Percentiles rank a stretch among this genome's conserved stretches.
These are phyloP conservation scores for Acronicta aceris DNA, from an alignment of 2,888 invertebrate genomes.

Conservation along the genomic window DNA sequence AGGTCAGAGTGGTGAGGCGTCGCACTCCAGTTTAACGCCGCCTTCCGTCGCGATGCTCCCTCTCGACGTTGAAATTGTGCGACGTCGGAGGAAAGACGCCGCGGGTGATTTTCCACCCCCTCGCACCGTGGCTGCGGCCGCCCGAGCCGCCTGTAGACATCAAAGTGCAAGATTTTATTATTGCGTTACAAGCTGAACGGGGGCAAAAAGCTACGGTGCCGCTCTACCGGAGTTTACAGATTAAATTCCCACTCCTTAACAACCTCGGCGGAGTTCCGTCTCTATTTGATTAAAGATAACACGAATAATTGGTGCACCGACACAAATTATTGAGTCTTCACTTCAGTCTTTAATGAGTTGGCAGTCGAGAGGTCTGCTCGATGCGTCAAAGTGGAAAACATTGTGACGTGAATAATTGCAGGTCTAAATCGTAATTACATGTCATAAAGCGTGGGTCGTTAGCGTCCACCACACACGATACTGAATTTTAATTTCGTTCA, in stretches of 20 bases:
- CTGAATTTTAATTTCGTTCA: conserved; percentile 20
- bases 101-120: conserved; percentile 79
- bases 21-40: conserved; percentile 72
- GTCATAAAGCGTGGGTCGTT: conserved; percentile 72
- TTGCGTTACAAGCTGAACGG: conserved; percentile 72
- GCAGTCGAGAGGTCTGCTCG: conserved; percentile 45
- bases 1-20: conserved; percentile 77
- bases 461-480: conserved; percentile 57
- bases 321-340: conserved; percentile 58
- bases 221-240: conserved; percentile 63
- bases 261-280: conserved; percentile 54
- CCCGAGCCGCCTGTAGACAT: conserved; percentile 68
- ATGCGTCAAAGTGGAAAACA: conserved; percentile 66
- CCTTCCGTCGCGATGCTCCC: conserved; percentile 68
- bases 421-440: conserved; percentile 71
- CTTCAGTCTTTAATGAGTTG: conserved; percentile 54
- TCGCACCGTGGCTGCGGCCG: conserved; percentile 53
- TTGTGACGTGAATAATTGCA: conserved; percentile 69
- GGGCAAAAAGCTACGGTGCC: conserved; percentile 60
- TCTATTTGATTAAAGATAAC: conserved; percentile 67
- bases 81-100: conserved; percentile 68
- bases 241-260: conserved; percentile 73
- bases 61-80: conserved; percentile 66
- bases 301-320: conserved; percentile 60
- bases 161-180: conserved; percentile 84